These are phyloP conservation scores for Spea multiplicata DNA, from an alignment of 2,113 vertebrate genomes.

Conservation along the genomic window DNA sequence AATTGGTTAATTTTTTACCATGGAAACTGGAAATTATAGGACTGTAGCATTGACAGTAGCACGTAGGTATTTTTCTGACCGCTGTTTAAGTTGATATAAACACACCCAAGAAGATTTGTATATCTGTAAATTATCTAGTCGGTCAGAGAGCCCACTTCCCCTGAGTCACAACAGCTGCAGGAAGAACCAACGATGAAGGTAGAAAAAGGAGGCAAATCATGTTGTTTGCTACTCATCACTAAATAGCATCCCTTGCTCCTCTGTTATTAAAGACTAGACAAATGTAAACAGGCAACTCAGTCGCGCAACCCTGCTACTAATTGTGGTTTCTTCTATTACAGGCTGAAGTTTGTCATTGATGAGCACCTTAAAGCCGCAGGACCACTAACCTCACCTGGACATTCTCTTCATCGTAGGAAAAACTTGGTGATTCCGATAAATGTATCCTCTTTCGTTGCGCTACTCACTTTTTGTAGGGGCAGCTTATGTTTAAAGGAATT, in stretches of 20 bases:
- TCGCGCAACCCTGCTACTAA: constrained; percentile 16
- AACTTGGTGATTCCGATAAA: too few relatives aligned
- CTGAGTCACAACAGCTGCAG: constrained; percentile 7
- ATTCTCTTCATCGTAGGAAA: not conserved
- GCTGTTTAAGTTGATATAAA: too few relatives aligned
- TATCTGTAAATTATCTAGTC: too few relatives aligned
- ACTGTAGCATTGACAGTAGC: too few relatives aligned
- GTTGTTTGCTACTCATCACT: constrained; percentile 25
- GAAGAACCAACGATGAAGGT: not conserved
- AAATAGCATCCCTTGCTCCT: constrained; percentile 16
- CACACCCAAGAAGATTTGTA: too few relatives aligned
- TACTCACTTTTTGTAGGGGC: too few relatives aligned
- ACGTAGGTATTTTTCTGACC: too few relatives aligned
- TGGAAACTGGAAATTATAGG: too few relatives aligned
- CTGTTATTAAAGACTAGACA: constrained; percentile 35
- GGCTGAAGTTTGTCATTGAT: constrained; percentile 14
- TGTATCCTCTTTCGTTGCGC: too few relatives aligned
- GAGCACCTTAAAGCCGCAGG: constrained; percentile 19
- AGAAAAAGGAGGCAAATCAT: constrained; percentile 13
- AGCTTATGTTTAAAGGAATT: too few relatives aligned
- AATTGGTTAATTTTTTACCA: too few relatives aligned
- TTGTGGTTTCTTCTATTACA: constrained; percentile 29
- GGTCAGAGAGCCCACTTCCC: not conserved
- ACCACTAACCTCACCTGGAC: constrained; percentile 14
- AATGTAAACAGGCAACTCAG: constrained; percentile 18